phyloP scores from a whole-genome alignment of 2,888 invertebrate genomes.

The Nebria salina region DNA sequence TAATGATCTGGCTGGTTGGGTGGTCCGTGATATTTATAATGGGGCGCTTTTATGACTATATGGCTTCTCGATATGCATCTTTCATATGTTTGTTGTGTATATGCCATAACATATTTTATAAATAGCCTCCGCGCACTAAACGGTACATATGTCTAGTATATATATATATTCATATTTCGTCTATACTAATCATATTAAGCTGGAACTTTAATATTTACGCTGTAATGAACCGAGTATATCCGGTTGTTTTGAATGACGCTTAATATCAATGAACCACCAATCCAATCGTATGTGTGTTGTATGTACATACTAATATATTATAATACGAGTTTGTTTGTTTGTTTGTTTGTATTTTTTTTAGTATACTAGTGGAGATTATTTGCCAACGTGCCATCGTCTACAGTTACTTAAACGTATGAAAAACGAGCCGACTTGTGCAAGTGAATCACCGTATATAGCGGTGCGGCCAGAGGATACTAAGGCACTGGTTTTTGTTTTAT shows the following conservation, averaged over 20 bases:
- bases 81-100: neutral
- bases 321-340: too few species aligned
- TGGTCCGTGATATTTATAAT: constrained; percentile 1
- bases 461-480: neutral
- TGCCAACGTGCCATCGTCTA: neutral
- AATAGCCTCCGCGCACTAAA: neutral
- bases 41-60: neutral
- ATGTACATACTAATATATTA: too few species aligned
- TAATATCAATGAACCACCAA: too few species aligned
- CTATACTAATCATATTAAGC: neutral
- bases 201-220: neutral
- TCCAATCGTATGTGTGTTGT: too few species aligned
- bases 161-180: constrained; percentile 1
- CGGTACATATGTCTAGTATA: neutral
- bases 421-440: neutral
- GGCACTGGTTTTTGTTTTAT: neutral
- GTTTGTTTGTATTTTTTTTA: neutral
- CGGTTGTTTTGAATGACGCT: too few species aligned
- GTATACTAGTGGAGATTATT: neutral
- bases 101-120: neutral
- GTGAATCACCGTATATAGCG: neutral
- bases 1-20: neutral
- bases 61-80: neutral
- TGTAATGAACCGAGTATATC: too few species aligned
- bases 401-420: neutral